Conservation (phyloP, 2,113 vertebrate species). For the Dicerorhinus sumatrensis region DNA sequence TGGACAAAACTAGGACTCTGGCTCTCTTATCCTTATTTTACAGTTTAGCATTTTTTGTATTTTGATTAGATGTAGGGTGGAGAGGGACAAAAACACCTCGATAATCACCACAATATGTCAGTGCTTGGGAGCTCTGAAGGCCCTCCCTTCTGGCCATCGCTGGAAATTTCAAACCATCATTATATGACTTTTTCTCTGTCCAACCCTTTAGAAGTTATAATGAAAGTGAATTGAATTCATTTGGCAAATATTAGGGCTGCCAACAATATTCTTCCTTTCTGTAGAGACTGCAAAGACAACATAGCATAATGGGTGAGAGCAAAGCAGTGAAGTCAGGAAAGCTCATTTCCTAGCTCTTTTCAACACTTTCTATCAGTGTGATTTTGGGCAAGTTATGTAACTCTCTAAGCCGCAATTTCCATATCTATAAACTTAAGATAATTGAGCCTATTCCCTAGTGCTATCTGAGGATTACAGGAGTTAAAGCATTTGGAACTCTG, state of each 20-base stretch:
- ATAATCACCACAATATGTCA: background rate
- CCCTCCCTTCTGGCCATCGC: background rate
- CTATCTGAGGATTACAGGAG: conserved; percentile 67
- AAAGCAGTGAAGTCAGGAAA: conserved; percentile 33
- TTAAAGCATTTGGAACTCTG: conserved; percentile 59
- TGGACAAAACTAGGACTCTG: background rate
- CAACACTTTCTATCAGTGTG: conserved; percentile 5
- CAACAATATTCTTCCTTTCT: conserved; percentile 45
- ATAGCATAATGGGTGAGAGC: background rate
- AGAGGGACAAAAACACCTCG: background rate
- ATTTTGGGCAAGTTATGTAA: conserved; percentile 62
- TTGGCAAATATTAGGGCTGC: conserved; percentile 43
- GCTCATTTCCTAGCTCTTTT: conserved; percentile 45
- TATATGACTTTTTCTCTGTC: background rate
- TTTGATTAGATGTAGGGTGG: background rate
- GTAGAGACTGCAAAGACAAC: background rate
- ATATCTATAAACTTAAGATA: conserved; percentile 63
- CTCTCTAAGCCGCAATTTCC: conserved; percentile 55
- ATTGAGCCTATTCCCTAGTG: conserved; percentile 57
- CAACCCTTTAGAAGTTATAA: conserved; percentile 37
- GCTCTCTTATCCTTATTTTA: background rate
- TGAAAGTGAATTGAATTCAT: conserved; percentile 47
- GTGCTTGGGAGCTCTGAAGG: background rate
- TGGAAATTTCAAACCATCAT: conserved; percentile 20
- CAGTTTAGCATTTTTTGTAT: background rate